Evolutionary conservation across 2,888 invertebrate genomes (phyloP).

Genomic region (Holacanthella duospinosa): DNA sequence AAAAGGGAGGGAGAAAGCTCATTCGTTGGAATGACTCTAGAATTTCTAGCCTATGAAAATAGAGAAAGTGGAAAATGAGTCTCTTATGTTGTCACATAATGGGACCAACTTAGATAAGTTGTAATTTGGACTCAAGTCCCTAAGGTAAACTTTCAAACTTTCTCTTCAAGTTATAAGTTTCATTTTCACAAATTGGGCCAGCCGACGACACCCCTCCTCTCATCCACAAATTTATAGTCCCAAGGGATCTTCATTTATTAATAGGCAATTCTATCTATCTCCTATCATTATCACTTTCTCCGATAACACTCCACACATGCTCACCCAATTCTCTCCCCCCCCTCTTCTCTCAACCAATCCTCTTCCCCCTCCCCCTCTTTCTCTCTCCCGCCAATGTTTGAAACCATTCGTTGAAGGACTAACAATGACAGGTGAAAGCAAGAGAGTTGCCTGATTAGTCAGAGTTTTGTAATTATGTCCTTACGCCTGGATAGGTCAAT

Average conservation of each 20-base stretch:
- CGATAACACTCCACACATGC: slow-evolving; percentile 25
- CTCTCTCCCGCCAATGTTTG: slow-evolving; percentile 4
- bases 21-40: neutral
- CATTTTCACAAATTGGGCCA: slow-evolving; percentile 36
- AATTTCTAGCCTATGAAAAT: neutral
- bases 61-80: neutral
- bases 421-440: slow-evolving; percentile 14
- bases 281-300: neutral
- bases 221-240: slow-evolving; percentile 37
- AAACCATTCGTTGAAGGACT: neutral
- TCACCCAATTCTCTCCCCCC: slow-evolving; percentile 15
- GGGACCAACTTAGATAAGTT: slow-evolving; percentile 37
- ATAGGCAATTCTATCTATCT: slow-evolving; percentile 37
- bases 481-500: slow-evolving; percentile 27
- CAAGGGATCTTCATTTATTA: slow-evolving; percentile 38
- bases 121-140: slow-evolving; percentile 37
- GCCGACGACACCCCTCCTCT: slow-evolving; percentile 27
- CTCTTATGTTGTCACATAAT: slow-evolving; percentile 21
- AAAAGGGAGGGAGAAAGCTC: neutral
- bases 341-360: neutral
- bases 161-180: slow-evolving; percentile 31
- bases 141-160: slow-evolving; percentile 37
- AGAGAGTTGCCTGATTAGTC: slow-evolving; percentile 13
- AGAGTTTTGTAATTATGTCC: slow-evolving; percentile 34
- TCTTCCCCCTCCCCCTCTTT: no score